phyloP scores from a whole-genome alignment of 64 coral and sea anemone species.

The Catalaphyllia jardinei region DNA sequence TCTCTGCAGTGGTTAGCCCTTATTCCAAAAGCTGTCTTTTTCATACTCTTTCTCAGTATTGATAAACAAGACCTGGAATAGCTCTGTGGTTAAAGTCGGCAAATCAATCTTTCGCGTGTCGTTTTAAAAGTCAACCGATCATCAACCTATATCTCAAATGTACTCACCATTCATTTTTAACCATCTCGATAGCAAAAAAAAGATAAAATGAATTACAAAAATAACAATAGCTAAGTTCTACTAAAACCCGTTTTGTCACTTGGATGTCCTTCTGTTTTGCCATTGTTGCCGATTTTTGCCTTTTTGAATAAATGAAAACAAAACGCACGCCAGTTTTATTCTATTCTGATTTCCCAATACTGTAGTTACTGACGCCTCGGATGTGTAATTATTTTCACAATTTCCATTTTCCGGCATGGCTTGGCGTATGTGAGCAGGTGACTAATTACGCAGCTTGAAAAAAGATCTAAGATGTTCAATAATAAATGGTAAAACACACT shows the following conservation, averaged over 20 bases:
- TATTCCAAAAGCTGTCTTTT: too few relatives aligned
- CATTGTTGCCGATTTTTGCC: not conserved
- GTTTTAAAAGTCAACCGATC: not conserved
- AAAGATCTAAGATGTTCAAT: conserved; percentile 14
- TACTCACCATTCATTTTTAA: not conserved
- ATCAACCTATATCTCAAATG: too few relatives aligned
- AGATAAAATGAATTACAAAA: not conserved
- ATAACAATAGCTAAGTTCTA: not conserved
- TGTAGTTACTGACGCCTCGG: not conserved
- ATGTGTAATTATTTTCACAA: conserved; percentile 1
- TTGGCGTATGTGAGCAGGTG: not conserved
- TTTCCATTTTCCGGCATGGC: conserved; percentile 27
- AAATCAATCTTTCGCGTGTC: not conserved
- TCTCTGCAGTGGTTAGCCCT: not conserved
- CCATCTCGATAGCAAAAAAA: not conserved
- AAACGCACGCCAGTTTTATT: not conserved
- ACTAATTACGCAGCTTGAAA: conserved; percentile 46
- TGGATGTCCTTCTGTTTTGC: not conserved
- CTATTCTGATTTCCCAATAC: not conserved
- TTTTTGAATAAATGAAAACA: not conserved
- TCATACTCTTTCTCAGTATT: too few relatives aligned
- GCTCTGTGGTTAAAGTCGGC: too few relatives aligned
- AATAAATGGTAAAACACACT: conserved; percentile 6
- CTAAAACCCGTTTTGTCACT: not conserved
- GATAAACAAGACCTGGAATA: too few relatives aligned